Conservation (phyloP, 2,797 vertebrate genomes). For the Dermochelys coriacea region DNA sequence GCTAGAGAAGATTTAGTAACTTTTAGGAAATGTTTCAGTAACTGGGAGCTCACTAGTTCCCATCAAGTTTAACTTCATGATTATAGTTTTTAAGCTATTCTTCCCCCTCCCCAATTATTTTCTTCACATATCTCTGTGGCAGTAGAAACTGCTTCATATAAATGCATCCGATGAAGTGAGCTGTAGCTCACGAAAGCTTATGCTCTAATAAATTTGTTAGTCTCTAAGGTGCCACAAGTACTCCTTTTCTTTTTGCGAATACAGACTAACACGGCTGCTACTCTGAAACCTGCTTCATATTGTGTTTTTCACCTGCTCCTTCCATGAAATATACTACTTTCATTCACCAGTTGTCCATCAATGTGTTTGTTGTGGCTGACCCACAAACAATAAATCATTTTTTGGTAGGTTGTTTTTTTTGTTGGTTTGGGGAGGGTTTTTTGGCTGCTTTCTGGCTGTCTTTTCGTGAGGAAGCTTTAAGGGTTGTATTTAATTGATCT, state of each 20-base stretch:
- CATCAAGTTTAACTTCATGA: neutral
- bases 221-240: no score
- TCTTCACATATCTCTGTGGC: constrained; percentile 19
- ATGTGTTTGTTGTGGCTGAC: constrained; percentile 31
- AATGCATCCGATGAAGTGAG: no score
- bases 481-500: neutral
- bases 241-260: no score
- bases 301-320: neutral
- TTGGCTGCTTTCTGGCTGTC: constrained; percentile 20
- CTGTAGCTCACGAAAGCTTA: no score
- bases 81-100: constrained; percentile 31
- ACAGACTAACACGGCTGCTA: no score
- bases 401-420: constrained; percentile 3
- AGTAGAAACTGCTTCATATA: constrained; percentile 32
- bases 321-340: neutral
- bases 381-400: constrained; percentile 63
- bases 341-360: constrained; percentile 16
- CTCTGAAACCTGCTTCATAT: constrained; percentile 17
- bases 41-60: constrained; percentile 11
- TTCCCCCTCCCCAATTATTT: constrained; percentile 18
- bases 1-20: neutral
- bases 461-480: constrained; percentile 40
- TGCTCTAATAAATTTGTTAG: no score
- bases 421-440: neutral
- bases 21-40: neutral